These are phyloP conservation scores for Triplophysa siluroides DNA, from an alignment of 2,113 vertebrate genomes.

Conservation along the genomic window DNA sequence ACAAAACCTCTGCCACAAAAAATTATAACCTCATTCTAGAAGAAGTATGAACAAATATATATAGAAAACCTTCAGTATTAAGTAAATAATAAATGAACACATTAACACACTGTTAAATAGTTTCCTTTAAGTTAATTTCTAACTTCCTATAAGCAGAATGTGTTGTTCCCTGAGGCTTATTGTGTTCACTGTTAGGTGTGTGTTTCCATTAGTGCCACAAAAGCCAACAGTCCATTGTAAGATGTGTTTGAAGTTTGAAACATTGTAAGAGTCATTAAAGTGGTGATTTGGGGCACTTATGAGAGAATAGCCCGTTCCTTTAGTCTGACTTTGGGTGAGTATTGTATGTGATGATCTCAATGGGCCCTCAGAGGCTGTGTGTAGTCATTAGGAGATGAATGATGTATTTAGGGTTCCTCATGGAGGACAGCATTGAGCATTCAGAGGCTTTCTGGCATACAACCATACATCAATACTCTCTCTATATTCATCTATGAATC, in stretches of 20 bases:
- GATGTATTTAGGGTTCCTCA: constrained; percentile 31
- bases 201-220: neutral
- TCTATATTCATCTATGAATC: neutral
- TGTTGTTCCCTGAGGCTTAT: neutral
- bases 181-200: neutral
- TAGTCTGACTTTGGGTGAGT: neutral
- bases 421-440: constrained; percentile 9
- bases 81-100: neutral
- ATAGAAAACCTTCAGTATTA: neutral
- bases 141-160: neutral
- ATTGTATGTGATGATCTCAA: neutral
- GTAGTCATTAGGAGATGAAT: constrained; percentile 37
- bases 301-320: constrained; percentile 5
- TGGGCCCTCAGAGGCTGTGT: neutral
- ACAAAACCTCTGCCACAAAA: neutral
- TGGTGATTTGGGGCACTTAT: constrained; percentile 14
- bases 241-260: constrained; percentile 12
- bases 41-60: neutral
- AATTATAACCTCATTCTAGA: neutral
- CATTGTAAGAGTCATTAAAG: constrained; percentile 5
- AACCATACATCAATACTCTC: neutral
- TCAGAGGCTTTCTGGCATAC: constrained; percentile 14
- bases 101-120: neutral
- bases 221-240: neutral
- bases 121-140: constrained; percentile 1